phyloP scores from a whole-genome alignment of 2,888 invertebrate species.

The Hirtodrosophila alboralis region DNA sequence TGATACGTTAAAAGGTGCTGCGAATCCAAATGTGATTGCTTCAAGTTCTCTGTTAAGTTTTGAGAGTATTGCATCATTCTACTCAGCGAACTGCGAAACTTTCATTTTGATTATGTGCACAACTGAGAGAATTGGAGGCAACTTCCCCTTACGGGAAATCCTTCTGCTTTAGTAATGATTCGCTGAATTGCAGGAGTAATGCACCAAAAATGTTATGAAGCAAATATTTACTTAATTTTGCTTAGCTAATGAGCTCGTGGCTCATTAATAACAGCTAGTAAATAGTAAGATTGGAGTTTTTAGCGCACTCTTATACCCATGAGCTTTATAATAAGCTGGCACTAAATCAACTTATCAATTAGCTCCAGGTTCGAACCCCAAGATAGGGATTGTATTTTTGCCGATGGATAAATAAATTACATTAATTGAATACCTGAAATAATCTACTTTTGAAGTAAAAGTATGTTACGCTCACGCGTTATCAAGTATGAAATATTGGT shows the following conservation, averaged over 20 bases:
- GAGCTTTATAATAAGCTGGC: too few species aligned
- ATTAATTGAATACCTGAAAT: too few species aligned
- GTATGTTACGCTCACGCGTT: too few species aligned
- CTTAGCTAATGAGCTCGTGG: slow-evolving; percentile 5
- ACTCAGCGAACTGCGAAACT: slow-evolving; percentile 64
- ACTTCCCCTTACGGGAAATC: slow-evolving; percentile 16
- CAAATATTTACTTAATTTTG: slow-evolving; percentile 14
- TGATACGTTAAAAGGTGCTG: slow-evolving; percentile 70
- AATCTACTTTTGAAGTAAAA: too few species aligned
- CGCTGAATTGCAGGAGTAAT: slow-evolving; percentile 10
- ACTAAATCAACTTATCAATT: too few species aligned
- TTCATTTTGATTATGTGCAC: slow-evolving; percentile 21
- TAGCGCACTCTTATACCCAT: neutral
- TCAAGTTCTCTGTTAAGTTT: slow-evolving; percentile 48
- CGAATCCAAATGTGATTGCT: slow-evolving; percentile 23
- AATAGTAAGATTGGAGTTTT: too few species aligned
- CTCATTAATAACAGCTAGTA: slow-evolving; percentile 15
- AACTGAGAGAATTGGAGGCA: neutral
- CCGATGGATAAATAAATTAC: too few species aligned
- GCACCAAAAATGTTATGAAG: slow-evolving; percentile 16
- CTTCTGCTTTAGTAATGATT: slow-evolving; percentile 8
- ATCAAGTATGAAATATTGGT: too few species aligned
- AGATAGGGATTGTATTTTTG: too few species aligned
- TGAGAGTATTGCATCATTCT: slow-evolving; percentile 61
- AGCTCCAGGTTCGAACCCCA: too few species aligned